Percentiles rank a stretch among this genome's conserved stretches.
Evolutionary conservation across 2,797 vertebrate genomes (phyloP).

Genomic region (Intellagama lesueurii): DNA sequence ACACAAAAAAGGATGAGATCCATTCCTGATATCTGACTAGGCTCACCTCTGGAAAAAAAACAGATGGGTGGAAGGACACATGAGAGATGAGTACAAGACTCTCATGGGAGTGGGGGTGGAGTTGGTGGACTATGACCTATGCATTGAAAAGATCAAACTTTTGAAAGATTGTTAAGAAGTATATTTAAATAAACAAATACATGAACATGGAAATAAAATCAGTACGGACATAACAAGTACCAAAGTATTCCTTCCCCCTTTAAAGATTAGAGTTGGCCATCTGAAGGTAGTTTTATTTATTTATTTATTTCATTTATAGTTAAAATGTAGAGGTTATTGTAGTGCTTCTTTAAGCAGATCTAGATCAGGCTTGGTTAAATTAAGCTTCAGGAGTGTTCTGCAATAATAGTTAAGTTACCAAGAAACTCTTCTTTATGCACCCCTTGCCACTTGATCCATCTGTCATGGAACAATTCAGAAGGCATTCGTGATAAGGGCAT

Average conservation of each 20-base stretch:
- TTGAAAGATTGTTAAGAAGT: neutral
- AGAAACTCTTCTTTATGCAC: neutral
- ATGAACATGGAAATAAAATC: neutral
- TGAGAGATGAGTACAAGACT: neutral
- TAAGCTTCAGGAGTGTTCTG: neutral
- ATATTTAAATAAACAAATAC: neutral
- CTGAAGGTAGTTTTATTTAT: too few species aligned
- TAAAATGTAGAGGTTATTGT: neutral
- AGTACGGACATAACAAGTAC: neutral
- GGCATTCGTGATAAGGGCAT: neutral
- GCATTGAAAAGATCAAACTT: neutral
- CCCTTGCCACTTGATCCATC: neutral
- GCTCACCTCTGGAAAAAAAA: neutral
- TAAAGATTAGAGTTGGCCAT: neutral
- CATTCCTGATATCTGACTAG: neutral
- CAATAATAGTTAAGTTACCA: neutral
- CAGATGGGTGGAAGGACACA: neutral
- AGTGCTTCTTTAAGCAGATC: neutral
- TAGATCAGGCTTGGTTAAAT: neutral
- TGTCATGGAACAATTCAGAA: neutral
- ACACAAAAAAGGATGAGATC: neutral
- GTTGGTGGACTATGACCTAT: neutral
- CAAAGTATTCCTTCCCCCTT: neutral
- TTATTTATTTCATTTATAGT: too few species aligned
- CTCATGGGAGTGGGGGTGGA: neutral